These are phyloP conservation scores for Nerophis lumbriciformis DNA, from an alignment of 2,113 vertebrate species.

Conservation along the genomic window DNA sequence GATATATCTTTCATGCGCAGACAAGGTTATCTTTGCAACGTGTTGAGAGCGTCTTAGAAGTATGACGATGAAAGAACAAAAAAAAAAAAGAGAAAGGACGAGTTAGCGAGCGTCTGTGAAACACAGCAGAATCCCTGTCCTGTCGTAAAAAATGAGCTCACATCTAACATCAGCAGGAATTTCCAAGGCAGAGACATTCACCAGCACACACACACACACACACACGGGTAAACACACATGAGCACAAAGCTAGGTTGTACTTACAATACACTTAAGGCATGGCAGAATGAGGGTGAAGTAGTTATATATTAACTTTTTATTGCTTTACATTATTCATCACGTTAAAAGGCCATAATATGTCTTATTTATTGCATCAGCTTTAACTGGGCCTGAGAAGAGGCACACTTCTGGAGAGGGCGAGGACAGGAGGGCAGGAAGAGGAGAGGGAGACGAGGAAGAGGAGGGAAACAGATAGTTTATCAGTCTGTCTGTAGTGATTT, in stretches of 20 bases:
- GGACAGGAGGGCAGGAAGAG: conserved; percentile 27
- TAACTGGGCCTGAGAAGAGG: conserved; percentile 48
- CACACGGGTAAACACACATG: conserved; percentile 19
- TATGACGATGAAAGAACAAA: conserved; percentile 43
- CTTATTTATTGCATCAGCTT: conserved; percentile 67
- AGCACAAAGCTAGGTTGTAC: conserved; percentile 41
- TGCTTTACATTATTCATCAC: conserved; percentile 74
- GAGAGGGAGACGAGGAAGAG: conserved; percentile 2
- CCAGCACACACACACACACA: conserved; percentile 11
- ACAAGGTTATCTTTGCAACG: conserved; percentile 52
- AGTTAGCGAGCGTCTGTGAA: conserved; percentile 45
- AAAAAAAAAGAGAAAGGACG: conserved; percentile 37
- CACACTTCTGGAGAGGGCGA: conserved; percentile 38
- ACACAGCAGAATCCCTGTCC: conserved; percentile 53
- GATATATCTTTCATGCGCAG: conserved; percentile 41
- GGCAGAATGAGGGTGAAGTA: conserved; percentile 71
- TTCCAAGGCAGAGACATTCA: conserved; percentile 53
- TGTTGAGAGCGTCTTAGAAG: conserved; percentile 39
- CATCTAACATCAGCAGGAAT: conserved; percentile 58
- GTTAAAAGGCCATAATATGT: conserved; percentile 73
- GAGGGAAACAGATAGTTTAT: conserved; percentile 62
- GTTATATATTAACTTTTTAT: conserved; percentile 76
- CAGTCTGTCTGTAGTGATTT: conserved; percentile 59
- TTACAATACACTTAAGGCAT: conserved; percentile 62
- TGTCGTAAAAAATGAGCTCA: conserved; percentile 54